phyloP scores from a whole-genome alignment of 2,113 vertebrate species.

The Phyllopteryx taeniolatus region DNA sequence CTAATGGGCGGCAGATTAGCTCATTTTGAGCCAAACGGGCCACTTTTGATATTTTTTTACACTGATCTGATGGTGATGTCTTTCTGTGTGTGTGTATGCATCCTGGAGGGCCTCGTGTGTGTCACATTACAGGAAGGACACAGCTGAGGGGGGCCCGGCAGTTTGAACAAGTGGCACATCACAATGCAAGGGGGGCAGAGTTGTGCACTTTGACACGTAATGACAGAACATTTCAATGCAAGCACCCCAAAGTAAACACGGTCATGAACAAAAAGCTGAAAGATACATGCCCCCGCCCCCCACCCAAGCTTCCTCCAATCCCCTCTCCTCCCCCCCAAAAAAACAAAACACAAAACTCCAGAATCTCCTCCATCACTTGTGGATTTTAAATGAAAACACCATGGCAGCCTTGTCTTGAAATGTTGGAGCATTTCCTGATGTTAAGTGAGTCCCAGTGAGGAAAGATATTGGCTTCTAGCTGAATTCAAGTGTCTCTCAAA shows the following conservation, averaged over 20 bases:
- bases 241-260: slow-evolving; percentile 70
- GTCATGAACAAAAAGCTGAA: slow-evolving; percentile 33
- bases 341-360: not conserved
- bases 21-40: slow-evolving; percentile 68
- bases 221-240: slow-evolving; percentile 71
- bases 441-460: no score
- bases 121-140: slow-evolving; percentile 67
- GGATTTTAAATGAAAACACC: not conserved
- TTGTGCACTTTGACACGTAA: slow-evolving; percentile 66
- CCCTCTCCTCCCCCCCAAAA: not conserved
- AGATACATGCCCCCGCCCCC: slow-evolving; percentile 21
- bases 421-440: not conserved
- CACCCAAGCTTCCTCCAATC: slow-evolving; percentile 3
- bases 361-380: not conserved
- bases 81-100: slow-evolving; percentile 51
- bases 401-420: not conserved
- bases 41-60: slow-evolving; percentile 59
- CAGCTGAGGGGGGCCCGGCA: slow-evolving; percentile 55
- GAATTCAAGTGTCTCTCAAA: no score
- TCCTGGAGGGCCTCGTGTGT: slow-evolving; percentile 48
- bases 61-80: slow-evolving; percentile 34
- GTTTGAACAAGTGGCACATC: slow-evolving; percentile 69
- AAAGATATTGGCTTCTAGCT: no score
- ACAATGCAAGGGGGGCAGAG: slow-evolving; percentile 49
- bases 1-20: slow-evolving; percentile 66